Percentiles rank a stretch among this genome's conserved stretches.
These are phyloP conservation scores for Azemiops feae DNA, from an alignment of 2,113 vertebrate genomes.

Conservation along the genomic window DNA sequence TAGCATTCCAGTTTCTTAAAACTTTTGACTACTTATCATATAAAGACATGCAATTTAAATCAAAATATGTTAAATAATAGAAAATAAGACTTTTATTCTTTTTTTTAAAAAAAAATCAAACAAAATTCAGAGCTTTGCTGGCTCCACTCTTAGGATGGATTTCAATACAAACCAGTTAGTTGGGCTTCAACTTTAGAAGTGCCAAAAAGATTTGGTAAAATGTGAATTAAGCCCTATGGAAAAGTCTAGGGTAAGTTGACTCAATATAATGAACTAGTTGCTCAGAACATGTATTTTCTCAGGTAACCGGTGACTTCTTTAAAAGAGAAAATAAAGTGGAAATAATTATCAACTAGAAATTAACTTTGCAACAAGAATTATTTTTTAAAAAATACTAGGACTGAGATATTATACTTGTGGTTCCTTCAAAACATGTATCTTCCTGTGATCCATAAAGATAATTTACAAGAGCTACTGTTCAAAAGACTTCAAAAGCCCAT, in stretches of 20 bases:
- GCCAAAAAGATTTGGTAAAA: background rate
- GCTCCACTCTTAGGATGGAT: constrained; percentile 53
- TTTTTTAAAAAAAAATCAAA: constrained; percentile 60
- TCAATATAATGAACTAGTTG: background rate
- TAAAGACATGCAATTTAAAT: background rate
- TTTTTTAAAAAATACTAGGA: background rate
- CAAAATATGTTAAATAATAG: constrained; percentile 35
- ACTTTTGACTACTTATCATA: rapidly evolving
- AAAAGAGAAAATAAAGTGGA: constrained; percentile 29
- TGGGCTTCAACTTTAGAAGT: constrained; percentile 30
- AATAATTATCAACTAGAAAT: background rate
- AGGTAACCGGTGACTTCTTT: constrained; percentile 6
- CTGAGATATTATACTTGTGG: constrained; percentile 1
- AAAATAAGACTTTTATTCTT: constrained; percentile 67
- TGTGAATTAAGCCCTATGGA: background rate
- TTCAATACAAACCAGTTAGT: constrained; percentile 39
- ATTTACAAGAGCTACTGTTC: background rate
- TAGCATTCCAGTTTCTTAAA: background rate
- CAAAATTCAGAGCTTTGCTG: constrained; percentile 51
- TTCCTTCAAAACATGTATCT: background rate
- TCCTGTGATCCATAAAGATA: background rate
- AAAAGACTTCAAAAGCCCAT: background rate
- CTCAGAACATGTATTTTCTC: constrained; percentile 15
- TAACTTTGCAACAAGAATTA: background rate
- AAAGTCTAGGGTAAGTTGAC: background rate